Evolutionary conservation across 2,113 vertebrate species (phyloP).

Genomic region (Lamprotornis superbus): DNA sequence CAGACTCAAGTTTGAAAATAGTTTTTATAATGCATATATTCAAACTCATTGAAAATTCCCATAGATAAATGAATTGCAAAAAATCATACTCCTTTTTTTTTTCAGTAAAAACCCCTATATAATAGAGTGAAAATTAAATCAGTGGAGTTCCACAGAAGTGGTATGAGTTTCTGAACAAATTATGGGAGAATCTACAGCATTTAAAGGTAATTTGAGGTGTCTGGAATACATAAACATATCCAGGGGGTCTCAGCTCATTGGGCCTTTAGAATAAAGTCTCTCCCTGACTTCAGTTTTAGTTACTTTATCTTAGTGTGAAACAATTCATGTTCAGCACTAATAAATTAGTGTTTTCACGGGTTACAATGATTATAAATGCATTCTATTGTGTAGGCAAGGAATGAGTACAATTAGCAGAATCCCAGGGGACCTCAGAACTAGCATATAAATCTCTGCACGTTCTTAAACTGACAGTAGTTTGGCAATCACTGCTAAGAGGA

Average conservation of each 20-base stretch:
- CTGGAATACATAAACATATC: neutral
- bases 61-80: neutral
- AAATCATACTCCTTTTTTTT: neutral
- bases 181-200: neutral
- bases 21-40: neutral
- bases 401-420: conserved; percentile 11
- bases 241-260: neutral
- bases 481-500: neutral
- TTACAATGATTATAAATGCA: conserved; percentile 28
- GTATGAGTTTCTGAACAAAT: neutral
- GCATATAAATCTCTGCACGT: neutral
- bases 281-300: conserved; percentile 1
- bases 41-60: neutral
- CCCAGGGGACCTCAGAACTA: neutral
- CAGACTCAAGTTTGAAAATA: neutral
- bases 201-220: neutral
- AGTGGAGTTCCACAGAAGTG: neutral
- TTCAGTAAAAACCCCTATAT: neutral
- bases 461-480: conserved; percentile 11
- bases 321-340: neutral
- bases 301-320: conserved; percentile 27
- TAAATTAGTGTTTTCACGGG: conserved; percentile 10
- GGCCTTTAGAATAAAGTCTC: neutral
- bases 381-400: neutral
- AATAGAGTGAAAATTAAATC: neutral